Conservation (phyloP, 1,140 invertebrate species). For the Lerema accius region DNA sequence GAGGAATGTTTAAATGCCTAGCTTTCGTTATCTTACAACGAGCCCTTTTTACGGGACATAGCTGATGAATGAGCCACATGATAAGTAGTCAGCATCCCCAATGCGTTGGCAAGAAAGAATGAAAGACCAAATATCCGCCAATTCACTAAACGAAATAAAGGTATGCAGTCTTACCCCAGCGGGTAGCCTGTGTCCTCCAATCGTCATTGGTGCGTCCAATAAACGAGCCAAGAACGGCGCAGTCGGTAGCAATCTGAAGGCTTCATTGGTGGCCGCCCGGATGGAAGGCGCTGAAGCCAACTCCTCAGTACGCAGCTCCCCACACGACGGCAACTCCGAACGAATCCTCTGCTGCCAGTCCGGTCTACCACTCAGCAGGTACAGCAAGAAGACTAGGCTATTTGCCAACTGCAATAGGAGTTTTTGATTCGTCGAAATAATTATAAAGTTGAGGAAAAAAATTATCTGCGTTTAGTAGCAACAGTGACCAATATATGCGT, state of each 20-base stretch:
- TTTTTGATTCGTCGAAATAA: too few species aligned
- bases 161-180: constrained; percentile 89
- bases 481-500: too few species aligned
- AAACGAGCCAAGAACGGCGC: constrained; percentile 92
- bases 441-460: too few species aligned
- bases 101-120: too few species aligned
- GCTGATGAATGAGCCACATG: too few species aligned
- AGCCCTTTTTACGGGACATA: too few species aligned
- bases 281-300: constrained; percentile 89
- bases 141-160: too few species aligned
- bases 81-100: too few species aligned
- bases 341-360: constrained; percentile 88
- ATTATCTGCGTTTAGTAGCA: too few species aligned
- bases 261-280: constrained; percentile 93
- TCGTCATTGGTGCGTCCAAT: constrained; percentile 88
- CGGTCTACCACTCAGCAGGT: constrained; percentile 88
- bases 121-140: too few species aligned
- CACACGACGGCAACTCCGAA: constrained; percentile 87
- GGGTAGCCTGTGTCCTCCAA: constrained; percentile 90
- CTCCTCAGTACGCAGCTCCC: constrained; percentile 84
- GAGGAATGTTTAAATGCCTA: too few species aligned
- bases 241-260: constrained; percentile 92
- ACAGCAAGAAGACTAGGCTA: constrained; percentile 90
- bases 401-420: constrained; percentile 87
- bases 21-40: too few species aligned